Percentiles rank a stretch among this genome's conserved stretches.
These are phyloP conservation scores for Batillaria attramentaria DNA, from an alignment of 1,140 invertebrate genomes.

Conservation along the genomic window DNA sequence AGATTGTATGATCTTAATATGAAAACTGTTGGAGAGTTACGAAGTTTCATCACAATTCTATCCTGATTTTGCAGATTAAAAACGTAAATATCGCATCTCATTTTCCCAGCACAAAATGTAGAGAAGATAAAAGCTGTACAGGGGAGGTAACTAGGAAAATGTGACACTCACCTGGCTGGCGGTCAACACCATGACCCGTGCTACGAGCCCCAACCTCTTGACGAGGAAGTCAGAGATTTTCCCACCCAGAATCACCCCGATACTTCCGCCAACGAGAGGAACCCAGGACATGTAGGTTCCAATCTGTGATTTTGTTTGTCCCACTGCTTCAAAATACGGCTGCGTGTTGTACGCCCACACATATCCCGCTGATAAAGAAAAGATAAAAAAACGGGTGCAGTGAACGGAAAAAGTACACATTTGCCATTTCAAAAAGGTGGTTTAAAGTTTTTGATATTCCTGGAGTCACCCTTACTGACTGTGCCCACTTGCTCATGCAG, in stretches of 20 bases:
- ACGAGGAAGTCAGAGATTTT: slow-evolving; percentile 91
- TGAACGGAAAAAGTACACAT: too few species aligned
- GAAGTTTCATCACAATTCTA: too few species aligned
- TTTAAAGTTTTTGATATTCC: too few species aligned
- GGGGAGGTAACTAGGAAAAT: too few species aligned
- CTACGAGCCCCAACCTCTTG: slow-evolving; percentile 87
- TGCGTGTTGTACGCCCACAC: slow-evolving; percentile 74
- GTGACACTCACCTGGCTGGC: slow-evolving; percentile 77
- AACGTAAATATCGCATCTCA: too few species aligned
- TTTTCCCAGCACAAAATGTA: too few species aligned
- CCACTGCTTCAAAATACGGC: slow-evolving; percentile 68
- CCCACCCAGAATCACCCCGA: slow-evolving; percentile 90
- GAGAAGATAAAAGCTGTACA: too few species aligned
- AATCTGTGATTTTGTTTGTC: slow-evolving; percentile 65
- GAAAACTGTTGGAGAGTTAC: too few species aligned
- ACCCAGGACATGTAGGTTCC: slow-evolving; percentile 74
- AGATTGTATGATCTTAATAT: too few species aligned
- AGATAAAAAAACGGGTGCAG: not conserved
- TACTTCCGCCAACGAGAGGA: slow-evolving; percentile 81
- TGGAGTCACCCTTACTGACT: not conserved
- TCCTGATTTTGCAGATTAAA: too few species aligned
- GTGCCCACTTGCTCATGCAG: not conserved
- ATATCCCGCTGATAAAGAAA: slow-evolving; percentile 66
- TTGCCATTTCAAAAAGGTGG: too few species aligned
- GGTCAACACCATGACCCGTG: slow-evolving; percentile 86